Conservation (phyloP, 2,888 invertebrate species). For the Rotaria sp. region DNA sequence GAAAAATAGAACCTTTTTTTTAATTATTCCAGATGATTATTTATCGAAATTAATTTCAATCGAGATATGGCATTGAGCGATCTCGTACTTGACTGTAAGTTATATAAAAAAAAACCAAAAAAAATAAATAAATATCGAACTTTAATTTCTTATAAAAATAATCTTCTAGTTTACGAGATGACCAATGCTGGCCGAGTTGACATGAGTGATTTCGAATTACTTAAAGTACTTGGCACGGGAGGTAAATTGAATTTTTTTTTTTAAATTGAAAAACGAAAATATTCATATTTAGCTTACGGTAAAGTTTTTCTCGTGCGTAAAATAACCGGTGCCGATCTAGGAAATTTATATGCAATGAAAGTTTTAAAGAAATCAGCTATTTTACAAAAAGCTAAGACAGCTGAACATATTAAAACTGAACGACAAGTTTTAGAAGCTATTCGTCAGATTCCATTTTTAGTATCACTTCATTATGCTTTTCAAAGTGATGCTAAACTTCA, state of each 20-base stretch:
- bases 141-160: neutral
- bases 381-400: constrained; percentile 74
- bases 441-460: constrained; percentile 85
- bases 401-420: constrained; percentile 93
- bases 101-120: neutral
- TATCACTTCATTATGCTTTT: constrained; percentile 93
- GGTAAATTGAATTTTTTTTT: constrained; percentile 62
- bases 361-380: constrained; percentile 71
- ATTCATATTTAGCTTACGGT: constrained; percentile 52
- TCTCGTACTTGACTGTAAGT: constrained; percentile 9
- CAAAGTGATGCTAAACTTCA: constrained; percentile 92
- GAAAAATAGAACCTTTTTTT: neutral
- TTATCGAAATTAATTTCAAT: neutral
- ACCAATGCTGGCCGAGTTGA: constrained; percentile 45
- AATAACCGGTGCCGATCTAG: constrained; percentile 71
- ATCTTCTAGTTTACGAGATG: constrained; percentile 2
- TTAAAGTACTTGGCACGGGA: constrained; percentile 92
- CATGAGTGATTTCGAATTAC: constrained; percentile 71
- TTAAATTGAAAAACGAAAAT: neutral
- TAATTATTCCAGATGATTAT: neutral
- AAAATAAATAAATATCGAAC: neutral
- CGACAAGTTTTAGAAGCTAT: constrained; percentile 90
- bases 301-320: constrained; percentile 90
- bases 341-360: constrained; percentile 92
- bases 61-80: neutral